These are phyloP conservation scores for Perizoma affinitatum DNA, from an alignment of 2,888 invertebrate genomes.

Conservation along the genomic window DNA sequence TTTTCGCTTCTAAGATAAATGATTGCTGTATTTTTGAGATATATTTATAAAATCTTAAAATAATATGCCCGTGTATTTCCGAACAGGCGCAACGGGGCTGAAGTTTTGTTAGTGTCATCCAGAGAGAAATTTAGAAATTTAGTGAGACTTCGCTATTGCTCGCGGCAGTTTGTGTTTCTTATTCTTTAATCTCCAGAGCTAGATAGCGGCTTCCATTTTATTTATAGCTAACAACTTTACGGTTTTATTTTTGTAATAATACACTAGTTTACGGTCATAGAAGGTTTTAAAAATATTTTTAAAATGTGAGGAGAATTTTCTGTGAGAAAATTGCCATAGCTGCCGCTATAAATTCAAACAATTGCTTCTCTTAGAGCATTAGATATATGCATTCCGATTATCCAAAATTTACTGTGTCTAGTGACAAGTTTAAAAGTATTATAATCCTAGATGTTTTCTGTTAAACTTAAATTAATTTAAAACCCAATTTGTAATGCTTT, in stretches of 20 bases:
- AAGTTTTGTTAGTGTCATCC: slow-evolving; percentile 73
- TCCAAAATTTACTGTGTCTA: slow-evolving; percentile 38
- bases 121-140: slow-evolving; percentile 74
- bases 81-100: slow-evolving; percentile 48
- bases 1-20: too few relatives aligned
- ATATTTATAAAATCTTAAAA: background rate
- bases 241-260: slow-evolving; percentile 34
- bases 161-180: slow-evolving; percentile 46
- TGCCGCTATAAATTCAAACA: slow-evolving; percentile 23
- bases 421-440: slow-evolving; percentile 43
- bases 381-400: slow-evolving; percentile 24
- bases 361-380: slow-evolving; percentile 25
- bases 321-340: slow-evolving; percentile 11
- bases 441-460: too few relatives aligned
- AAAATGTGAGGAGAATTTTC: slow-evolving; percentile 26
- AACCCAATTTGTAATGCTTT: too few relatives aligned
- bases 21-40: too few relatives aligned
- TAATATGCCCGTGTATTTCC: slow-evolving; percentile 48
- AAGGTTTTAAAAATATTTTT: slow-evolving; percentile 27
- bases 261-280: slow-evolving; percentile 20
- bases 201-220: slow-evolving; percentile 31
- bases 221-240: slow-evolving; percentile 31
- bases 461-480: too few relatives aligned
- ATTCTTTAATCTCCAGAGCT: slow-evolving; percentile 42
- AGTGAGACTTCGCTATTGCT: slow-evolving; percentile 59